phyloP scores from a whole-genome alignment of 1,140 invertebrate species.

The Drosophila arizonae region DNA sequence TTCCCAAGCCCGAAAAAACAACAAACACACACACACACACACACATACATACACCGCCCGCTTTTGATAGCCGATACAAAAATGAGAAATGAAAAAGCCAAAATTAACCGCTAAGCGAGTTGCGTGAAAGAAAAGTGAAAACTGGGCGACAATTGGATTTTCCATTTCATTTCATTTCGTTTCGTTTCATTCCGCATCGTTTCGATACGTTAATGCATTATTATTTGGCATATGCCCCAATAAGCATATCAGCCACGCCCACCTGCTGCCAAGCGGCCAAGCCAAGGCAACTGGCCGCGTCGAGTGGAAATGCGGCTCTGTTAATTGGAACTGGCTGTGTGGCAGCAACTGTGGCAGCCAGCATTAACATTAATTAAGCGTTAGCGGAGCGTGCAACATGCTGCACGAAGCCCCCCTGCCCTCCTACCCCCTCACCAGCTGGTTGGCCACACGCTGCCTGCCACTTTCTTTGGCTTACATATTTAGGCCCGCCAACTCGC shows the following conservation, averaged over 20 bases:
- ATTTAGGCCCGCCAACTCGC: slow-evolving; percentile 14
- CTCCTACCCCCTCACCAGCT: too few relatives aligned
- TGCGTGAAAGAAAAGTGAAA: slow-evolving; percentile 69
- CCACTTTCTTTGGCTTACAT: slow-evolving; percentile 76
- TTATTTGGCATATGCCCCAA: background rate
- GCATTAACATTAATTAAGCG: slow-evolving; percentile 74
- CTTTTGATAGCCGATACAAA: slow-evolving; percentile 22
- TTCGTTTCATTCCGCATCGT: slow-evolving; percentile 45
- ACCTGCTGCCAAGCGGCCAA: background rate
- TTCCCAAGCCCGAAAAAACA: slow-evolving; percentile 23
- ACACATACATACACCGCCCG: slow-evolving; percentile 2
- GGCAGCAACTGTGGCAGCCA: slow-evolving; percentile 18
- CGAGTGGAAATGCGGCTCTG: slow-evolving; percentile 44
- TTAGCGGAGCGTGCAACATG: slow-evolving; percentile 73
- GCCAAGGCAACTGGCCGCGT: background rate
- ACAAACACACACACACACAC: too few relatives aligned
- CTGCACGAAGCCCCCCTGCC: background rate
- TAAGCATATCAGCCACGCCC: slow-evolving; percentile 1
- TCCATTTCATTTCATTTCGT: slow-evolving; percentile 51
- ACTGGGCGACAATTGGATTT: slow-evolving; percentile 68
- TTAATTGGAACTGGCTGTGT: slow-evolving; percentile 58
- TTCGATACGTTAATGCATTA: slow-evolving; percentile 34
- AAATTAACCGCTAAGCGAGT: slow-evolving; percentile 5
- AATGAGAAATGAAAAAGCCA: background rate
- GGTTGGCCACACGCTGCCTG: slow-evolving; percentile 9